phyloP scores from a whole-genome alignment of 2,888 invertebrate species.

The Troilus luridus region DNA sequence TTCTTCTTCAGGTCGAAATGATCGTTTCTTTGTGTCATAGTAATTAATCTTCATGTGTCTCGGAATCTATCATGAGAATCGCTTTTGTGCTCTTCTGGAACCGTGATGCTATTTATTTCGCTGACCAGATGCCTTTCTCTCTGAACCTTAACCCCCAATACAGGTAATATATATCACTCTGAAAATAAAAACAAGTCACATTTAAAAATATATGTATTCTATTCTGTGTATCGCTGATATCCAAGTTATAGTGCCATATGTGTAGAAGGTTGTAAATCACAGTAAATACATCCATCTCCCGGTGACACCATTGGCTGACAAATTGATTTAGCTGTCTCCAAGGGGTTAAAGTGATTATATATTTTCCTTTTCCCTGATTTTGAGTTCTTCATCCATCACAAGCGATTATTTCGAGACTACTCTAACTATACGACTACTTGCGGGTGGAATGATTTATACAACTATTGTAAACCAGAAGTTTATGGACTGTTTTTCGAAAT shows the following conservation, averaged over 20 bases:
- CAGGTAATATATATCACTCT: background rate
- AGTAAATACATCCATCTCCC: background rate
- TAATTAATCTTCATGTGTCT: background rate
- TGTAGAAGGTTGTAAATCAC: background rate
- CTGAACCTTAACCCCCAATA: background rate
- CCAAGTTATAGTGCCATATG: background rate
- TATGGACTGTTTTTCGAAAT: no score
- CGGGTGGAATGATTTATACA: background rate
- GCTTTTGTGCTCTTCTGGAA: background rate
- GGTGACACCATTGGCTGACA: background rate
- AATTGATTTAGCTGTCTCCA: background rate
- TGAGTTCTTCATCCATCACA: background rate
- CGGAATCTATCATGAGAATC: background rate
- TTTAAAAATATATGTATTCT: no score
- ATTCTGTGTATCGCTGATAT: background rate
- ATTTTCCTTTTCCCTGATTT: background rate
- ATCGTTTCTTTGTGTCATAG: background rate
- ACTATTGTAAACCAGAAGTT: background rate
- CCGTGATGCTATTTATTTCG: background rate
- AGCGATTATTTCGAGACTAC: background rate
- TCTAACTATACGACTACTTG: background rate
- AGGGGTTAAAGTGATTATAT: background rate
- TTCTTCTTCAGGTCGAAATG: background rate
- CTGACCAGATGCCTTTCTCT: background rate
- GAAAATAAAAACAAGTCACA: no score